These are phyloP conservation scores for Crotalus viridis DNA, from an alignment of 2,113 vertebrate genomes.

Conservation along the genomic window DNA sequence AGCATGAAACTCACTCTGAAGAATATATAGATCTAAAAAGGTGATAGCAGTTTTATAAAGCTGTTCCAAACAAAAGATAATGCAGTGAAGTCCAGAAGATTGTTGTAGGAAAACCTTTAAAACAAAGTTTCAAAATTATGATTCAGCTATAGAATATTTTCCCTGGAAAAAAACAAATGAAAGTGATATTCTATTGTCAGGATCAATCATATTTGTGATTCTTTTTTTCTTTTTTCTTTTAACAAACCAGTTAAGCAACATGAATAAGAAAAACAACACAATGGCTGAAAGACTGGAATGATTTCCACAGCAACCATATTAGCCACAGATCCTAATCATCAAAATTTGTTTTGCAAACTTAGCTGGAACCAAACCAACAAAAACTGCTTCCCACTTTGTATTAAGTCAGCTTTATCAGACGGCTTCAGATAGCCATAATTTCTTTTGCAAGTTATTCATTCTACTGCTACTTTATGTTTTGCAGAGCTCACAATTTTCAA, in stretches of 20 bases:
- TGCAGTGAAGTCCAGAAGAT: conserved; percentile 37
- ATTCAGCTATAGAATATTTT: conserved; percentile 41
- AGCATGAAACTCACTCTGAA: background rate
- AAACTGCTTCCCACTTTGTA: background rate
- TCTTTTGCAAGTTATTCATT: background rate
- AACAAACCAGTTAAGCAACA: conserved; percentile 39
- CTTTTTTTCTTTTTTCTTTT: conserved; percentile 22
- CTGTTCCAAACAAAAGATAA: conserved; percentile 31
- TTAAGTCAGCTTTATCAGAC: background rate
- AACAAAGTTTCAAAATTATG: conserved; percentile 43
- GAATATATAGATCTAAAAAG: background rate
- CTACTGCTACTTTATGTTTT: background rate
- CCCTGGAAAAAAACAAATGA: conserved; percentile 53
- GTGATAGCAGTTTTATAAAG: background rate
- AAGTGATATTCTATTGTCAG: conserved; percentile 39
- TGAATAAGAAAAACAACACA: conserved; percentile 35
- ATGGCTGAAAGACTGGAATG: conserved; percentile 27
- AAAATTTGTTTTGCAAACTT: background rate
- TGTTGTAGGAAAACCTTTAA: conserved; percentile 39
- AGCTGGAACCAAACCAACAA: background rate
- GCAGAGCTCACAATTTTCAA: background rate
- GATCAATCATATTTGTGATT: background rate
- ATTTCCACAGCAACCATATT: conserved; percentile 49
- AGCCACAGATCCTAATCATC: background rate
- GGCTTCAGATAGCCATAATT: background rate